Evolutionary conservation across 2,797 vertebrate genomes (phyloP), one percentile per base, ranked within the genome.

Genomic region (Intellagama lesueurii): DNA sequence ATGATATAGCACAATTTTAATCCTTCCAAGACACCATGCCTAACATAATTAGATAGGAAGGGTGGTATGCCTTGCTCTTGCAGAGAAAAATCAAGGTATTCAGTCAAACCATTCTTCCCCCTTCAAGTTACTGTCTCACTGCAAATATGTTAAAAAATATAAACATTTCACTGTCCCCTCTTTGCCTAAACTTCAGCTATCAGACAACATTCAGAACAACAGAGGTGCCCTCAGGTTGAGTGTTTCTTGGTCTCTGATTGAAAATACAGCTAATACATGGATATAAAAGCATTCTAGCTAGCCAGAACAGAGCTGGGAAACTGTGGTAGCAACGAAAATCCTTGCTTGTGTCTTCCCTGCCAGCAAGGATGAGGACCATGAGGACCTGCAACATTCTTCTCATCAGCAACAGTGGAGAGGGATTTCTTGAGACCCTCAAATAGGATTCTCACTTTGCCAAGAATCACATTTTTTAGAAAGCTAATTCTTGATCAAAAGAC

Each of bases 1-100:
- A 85, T 8, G 56, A 92, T 14, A 88, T 87, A 82, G 69, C 22
- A 77, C 30, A 22, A 81, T 9, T 66, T 60, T 90, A 91, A 92
- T 76, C 56, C 88, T 86, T 89, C 78, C 87, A 75, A 85, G 68
- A 88, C 22, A 77, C 14, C 28, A 47, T 0, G 0, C 28, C 83
- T 52, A 85, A 56, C 44, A 44, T 64, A 78, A 87, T 90, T 84
- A 80, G 56, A 87, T 30, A 75, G 35, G 69, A 66, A n/a, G 30
- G 72, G 73, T 87, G 92, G 56, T 1, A n/a, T 7, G 87, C 80
- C 90, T 60, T 83, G 83, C 81, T 52, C 85, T n/a, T 0, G 5
- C 32, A 32, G 49, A 70, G 90, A 35, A 79, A 90, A 92, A 76
- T 86, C 44, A 88, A 70, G 77, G n/a, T 11, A 35, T 70, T 86